Conservation (phyloP, 2,113 vertebrate genomes). For the Puntigrus tetrazona region DNA sequence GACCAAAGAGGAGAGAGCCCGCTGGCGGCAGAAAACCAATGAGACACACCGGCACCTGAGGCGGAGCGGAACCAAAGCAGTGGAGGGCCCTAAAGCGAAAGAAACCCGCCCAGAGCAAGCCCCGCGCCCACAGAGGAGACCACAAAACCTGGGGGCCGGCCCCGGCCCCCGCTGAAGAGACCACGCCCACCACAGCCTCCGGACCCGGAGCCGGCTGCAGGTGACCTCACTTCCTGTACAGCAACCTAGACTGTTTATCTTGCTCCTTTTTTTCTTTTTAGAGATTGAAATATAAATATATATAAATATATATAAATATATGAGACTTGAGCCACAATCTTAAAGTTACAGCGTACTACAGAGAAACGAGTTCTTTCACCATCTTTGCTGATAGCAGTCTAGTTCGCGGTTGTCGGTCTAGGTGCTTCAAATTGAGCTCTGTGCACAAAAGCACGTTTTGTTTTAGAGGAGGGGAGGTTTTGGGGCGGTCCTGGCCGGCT, state of each 20-base stretch:
- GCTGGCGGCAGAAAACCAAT: conserved; percentile 60
- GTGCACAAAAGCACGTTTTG: neutral
- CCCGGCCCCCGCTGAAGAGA: conserved; percentile 63
- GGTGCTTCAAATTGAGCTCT: no score
- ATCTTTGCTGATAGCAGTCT: conserved; percentile 73
- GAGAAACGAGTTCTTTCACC: conserved; percentile 66
- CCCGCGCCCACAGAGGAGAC: conserved; percentile 67
- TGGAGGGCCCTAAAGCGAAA: conserved; percentile 55
- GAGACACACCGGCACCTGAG: conserved; percentile 63
- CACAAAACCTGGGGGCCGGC: conserved; percentile 54
- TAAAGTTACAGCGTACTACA: conserved; percentile 74
- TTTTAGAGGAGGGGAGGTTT: neutral
- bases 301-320: conserved; percentile 81
- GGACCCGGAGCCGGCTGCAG: conserved; percentile 79
- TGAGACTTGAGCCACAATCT: conserved; percentile 79
- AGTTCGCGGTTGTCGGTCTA: conserved; percentile 70
- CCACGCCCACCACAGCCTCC: conserved; percentile 75
- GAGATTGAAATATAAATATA: conserved; percentile 81
- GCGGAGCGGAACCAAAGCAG: conserved; percentile 64
- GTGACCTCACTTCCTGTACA: conserved; percentile 69
- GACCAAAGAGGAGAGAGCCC: conserved; percentile 75
- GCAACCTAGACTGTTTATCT: conserved; percentile 74
- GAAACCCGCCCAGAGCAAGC: conserved; percentile 54
- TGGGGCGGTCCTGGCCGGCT: neutral
- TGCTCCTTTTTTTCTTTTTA: conserved; percentile 57